A percentile compares a stretch with the other conserved stretches of the same genome.
phyloP scores from a whole-genome alignment of 2,797 vertebrate genomes.

The Triplophysa yarkandensis region DNA sequence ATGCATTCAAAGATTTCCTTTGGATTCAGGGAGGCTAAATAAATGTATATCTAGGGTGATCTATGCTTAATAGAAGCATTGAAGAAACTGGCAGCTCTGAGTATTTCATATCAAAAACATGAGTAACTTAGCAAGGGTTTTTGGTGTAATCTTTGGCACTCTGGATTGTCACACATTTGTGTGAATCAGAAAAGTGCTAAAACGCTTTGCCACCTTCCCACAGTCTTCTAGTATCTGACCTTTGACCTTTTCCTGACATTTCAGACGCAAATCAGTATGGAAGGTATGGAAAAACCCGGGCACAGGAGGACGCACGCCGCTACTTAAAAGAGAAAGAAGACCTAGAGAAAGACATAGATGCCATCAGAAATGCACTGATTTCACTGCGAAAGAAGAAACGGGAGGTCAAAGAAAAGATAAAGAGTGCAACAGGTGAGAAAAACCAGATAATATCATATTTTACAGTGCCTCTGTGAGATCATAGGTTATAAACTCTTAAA shows the following conservation, averaged over 20 bases:
- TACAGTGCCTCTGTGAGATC: not conserved
- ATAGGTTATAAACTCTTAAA: not conserved
- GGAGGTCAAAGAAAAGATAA: conserved; percentile 84
- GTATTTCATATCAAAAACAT: conserved; percentile 39
- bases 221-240: conserved; percentile 37
- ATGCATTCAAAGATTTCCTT: not conserved
- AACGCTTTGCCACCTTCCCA: conserved; percentile 45
- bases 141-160: conserved; percentile 34
- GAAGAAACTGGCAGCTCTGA: not conserved
- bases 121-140: conserved; percentile 34
- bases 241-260: conserved; percentile 49
- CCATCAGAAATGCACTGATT: conserved; percentile 80
- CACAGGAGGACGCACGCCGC: conserved; percentile 89
- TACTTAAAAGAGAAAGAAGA: conserved; percentile 91
- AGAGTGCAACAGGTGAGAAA: conserved; percentile 77
- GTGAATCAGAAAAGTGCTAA: conserved; percentile 33
- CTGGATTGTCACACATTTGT: conserved; percentile 14
- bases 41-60: not conserved
- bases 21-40: not conserved
- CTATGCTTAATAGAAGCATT: not conserved
- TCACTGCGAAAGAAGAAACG: conserved; percentile 85
- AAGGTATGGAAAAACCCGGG: conserved; percentile 93
- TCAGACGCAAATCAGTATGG: conserved; percentile 89
- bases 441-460: not conserved
- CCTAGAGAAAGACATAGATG: conserved; percentile 88